Base-by-base conservation (phyloP, 2,888 invertebrate species). In the Venustoraphidia nigricollis region DNA sequence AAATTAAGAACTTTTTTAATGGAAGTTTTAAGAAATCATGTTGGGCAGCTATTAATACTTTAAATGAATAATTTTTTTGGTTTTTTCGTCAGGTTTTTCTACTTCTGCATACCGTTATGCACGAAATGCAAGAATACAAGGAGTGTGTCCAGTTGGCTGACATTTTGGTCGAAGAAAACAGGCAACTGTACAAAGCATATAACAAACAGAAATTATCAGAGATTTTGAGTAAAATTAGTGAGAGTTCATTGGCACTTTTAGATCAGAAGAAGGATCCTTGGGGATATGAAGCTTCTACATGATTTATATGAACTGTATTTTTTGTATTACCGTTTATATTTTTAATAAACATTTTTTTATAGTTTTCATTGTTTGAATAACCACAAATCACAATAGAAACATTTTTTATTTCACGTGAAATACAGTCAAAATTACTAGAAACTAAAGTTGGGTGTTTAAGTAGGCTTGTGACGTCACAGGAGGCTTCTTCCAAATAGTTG, bases 241-340 rank as follows among this genome's bases (percentile, higher is more conserved):
- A 90, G 60, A 84, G 89, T 2, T 86, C 87, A 9, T 66, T 90
- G 11, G 65, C 76, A 9, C 65, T 90, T 50, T 68, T 93, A 57
- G 83, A 90, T 60, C 75, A 78, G 52, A 83, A 81, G 58, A 74
- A 76, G 58, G 92, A 92, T 73, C 84, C 91, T 45, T 87, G 89
- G 76, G 91, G 91, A 41, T 81, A 77, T 67, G 71, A 76, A 36
- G 53, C 59, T 41, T 17, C 36, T 34, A 41, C 46, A 34, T 47
- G 38, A 43, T 27, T 27, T 27, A 27, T 27, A 27, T 27, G 27
- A 27, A 27, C 27, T 27, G 27, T 27, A 27, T 27, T 27, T 27
- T 27, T 27, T 27, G 27, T 27, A 27, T 27, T 27, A 27, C 27
- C 6, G 27, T 27, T 27, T 27, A 6, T 27, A 27, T 27, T 27